These are phyloP conservation scores for Ceratoteleas bidentatus DNA, from an alignment of 1,140 invertebrate species.

Conservation along the genomic window DNA sequence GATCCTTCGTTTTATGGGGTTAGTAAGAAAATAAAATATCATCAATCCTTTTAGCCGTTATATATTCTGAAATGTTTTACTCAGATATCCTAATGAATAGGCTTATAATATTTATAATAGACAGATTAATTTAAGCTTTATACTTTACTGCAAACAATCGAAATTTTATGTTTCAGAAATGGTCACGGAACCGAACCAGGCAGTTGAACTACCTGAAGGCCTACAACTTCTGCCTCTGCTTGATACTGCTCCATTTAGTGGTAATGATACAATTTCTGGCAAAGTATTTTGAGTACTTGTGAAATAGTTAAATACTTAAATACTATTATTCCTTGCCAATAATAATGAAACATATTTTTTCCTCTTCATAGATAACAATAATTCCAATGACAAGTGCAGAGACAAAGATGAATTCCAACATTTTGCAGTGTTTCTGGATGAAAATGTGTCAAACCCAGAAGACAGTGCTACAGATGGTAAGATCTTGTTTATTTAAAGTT, in stretches of 20 bases:
- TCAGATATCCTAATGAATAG: too few species aligned
- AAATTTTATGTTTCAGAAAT: constrained; percentile 19
- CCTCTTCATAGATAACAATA: constrained; percentile 3
- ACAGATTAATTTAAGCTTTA: background rate
- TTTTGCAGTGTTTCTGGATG: constrained; percentile 4
- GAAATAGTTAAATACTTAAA: background rate
- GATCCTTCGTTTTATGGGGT: too few species aligned
- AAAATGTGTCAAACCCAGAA: constrained; percentile 10
- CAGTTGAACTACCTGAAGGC: constrained; percentile 10
- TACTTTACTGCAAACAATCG: constrained; percentile 1
- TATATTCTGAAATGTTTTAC: constrained; percentile 3
- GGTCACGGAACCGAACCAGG: constrained; percentile 6
- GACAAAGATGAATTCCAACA: constrained; percentile 5
- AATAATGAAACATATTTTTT: constrained; percentile 2
- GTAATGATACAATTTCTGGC: constrained; percentile 2
- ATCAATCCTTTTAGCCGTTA: background rate
- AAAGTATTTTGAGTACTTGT: background rate
- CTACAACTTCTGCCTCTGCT: constrained; percentile 12
- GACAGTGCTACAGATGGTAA: constrained; percentile 2
- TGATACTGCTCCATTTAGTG: constrained; percentile 3
- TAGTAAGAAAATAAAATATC: constrained; percentile 4
- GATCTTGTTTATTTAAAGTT: constrained; percentile 1
- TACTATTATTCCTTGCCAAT: background rate
- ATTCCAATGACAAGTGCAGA: constrained; percentile 4
- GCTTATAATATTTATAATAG: too few species aligned